Evolutionary conservation across 2,113 vertebrate species (phyloP).

Genomic region (Eudyptes chrysolophus): DNA sequence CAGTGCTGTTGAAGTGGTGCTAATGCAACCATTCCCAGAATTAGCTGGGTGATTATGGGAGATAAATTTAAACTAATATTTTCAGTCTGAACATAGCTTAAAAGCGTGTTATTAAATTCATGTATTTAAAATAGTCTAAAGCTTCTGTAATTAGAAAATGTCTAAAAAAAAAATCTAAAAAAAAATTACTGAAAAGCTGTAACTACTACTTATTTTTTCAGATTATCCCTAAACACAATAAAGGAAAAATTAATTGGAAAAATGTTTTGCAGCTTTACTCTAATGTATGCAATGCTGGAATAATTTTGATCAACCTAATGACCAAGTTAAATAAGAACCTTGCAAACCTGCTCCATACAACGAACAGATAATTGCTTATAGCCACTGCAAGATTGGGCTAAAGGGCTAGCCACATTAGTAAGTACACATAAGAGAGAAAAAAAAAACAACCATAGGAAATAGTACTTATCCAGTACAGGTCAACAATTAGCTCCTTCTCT

Average conservation of each 20-base stretch:
- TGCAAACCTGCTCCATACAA: not conserved
- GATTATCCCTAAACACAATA: not conserved
- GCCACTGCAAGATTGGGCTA: not conserved
- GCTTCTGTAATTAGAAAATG: not conserved
- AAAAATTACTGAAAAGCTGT: not conserved
- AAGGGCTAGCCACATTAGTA: slow-evolving; percentile 25
- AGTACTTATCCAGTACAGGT: slow-evolving; percentile 39
- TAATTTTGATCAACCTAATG: not conserved
- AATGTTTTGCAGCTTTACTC: not conserved
- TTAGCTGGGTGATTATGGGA: not conserved
- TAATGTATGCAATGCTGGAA: not conserved
- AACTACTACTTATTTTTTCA: not conserved
- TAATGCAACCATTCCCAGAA: not conserved
- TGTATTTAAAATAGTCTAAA: not conserved
- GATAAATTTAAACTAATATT: not conserved
- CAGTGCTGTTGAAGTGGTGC: not conserved
- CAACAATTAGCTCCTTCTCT: slow-evolving; percentile 46
- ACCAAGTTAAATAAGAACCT: not conserved
- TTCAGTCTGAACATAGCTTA: not conserved
- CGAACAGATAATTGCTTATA: not conserved
- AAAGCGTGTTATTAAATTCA: not conserved
- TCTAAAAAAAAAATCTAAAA: not conserved
- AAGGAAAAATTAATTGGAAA: not conserved
- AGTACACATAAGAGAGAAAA: not conserved
- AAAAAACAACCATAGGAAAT: not conserved